A percentile compares a stretch with the other conserved stretches of the same genome.
These are phyloP conservation scores for Drosophila merina DNA, from an alignment of 2,888 invertebrate species.

Conservation along the genomic window DNA sequence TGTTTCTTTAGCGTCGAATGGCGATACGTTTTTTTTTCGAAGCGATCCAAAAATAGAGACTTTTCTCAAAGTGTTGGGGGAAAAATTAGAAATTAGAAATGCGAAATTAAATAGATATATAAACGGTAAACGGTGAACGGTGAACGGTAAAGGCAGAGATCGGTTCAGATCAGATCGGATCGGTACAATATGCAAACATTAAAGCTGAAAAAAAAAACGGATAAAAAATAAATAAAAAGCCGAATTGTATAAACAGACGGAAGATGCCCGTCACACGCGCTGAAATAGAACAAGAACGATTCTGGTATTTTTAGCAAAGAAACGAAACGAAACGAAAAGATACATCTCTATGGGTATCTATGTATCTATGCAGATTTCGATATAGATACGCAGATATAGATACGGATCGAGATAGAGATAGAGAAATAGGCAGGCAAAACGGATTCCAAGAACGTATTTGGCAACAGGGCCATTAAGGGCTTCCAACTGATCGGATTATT, in stretches of 20 bases:
- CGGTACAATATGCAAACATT: slow-evolving; percentile 42
- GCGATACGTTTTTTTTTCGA: slow-evolving; percentile 11
- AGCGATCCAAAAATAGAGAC: slow-evolving; percentile 61
- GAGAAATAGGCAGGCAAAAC: slow-evolving; percentile 5
- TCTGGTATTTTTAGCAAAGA: slow-evolving; percentile 50
- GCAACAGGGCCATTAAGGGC: slow-evolving; percentile 15
- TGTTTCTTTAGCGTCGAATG: slow-evolving; percentile 36
- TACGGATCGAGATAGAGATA: slow-evolving; percentile 19
- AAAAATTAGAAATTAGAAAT: slow-evolving; percentile 47
- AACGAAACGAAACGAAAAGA: slow-evolving; percentile 20
- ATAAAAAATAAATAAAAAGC: slow-evolving; percentile 58
- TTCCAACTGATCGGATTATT: slow-evolving; percentile 9
- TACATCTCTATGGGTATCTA: slow-evolving; percentile 15
- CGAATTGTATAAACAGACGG: slow-evolving; percentile 52
- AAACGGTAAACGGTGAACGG: neutral
- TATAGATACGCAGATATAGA: slow-evolving; percentile 11
- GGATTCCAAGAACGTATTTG: slow-evolving; percentile 1
- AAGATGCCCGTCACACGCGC: slow-evolving; percentile 36
- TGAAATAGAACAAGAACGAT: slow-evolving; percentile 53
- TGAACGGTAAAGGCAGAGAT: neutral
- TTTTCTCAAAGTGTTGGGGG: slow-evolving; percentile 6
- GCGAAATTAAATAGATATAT: slow-evolving; percentile 63
- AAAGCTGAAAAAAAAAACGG: slow-evolving; percentile 19
- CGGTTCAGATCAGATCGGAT: slow-evolving; percentile 29
- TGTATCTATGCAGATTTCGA: slow-evolving; percentile 3